Evolutionary conservation across 2,113 vertebrate species (phyloP).

Genomic region (Bubo scandiacus): DNA sequence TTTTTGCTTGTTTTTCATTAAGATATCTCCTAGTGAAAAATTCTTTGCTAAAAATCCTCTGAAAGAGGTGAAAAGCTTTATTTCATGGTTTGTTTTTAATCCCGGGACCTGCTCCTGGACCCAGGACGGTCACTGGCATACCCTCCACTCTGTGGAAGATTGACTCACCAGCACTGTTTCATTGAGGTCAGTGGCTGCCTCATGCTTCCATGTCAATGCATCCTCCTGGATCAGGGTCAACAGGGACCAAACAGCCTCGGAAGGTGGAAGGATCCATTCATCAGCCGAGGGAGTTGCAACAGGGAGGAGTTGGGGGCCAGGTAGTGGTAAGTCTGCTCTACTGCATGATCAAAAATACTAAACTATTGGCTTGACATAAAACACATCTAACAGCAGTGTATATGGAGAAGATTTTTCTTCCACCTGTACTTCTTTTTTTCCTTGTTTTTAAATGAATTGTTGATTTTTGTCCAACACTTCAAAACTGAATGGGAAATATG

Average conservation of each 20-base stretch:
- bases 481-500: not conserved
- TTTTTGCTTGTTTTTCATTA: not conserved
- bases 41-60: not conserved
- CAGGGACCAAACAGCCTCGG: not conserved
- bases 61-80: not conserved
- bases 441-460: not conserved
- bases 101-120: not conserved
- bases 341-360: not conserved
- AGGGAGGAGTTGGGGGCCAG: not conserved
- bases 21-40: not conserved
- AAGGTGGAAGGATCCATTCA: not conserved
- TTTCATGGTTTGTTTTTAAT: not conserved
- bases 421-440: not conserved
- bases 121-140: not conserved
- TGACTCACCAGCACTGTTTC: not conserved
- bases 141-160: not conserved
- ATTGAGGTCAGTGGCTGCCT: not conserved
- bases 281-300: not conserved
- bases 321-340: not conserved
- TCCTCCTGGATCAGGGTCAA: not conserved
- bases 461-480: not conserved
- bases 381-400: not conserved
- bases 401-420: not conserved
- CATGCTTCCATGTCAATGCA: not conserved
- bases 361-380: not conserved